A percentile compares a stretch with the other conserved stretches of the same genome.
These are phyloP conservation scores for Ramphastos sulfuratus DNA, from an alignment of 2,113 vertebrate species.

Conservation along the genomic window DNA sequence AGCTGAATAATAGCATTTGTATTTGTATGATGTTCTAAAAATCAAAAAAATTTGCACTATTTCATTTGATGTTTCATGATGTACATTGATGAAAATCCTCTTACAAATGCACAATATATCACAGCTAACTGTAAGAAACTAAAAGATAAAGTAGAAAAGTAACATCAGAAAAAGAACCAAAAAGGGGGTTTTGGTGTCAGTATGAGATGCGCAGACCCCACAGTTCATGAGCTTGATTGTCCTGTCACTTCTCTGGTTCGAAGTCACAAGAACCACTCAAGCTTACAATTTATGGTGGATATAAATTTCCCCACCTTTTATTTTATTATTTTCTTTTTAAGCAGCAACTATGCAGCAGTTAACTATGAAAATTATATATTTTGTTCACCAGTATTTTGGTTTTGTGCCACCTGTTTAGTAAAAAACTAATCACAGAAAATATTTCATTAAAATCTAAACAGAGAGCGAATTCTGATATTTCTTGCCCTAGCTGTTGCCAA, in stretches of 20 bases:
- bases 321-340: neutral
- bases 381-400: neutral
- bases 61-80: conserved; percentile 7
- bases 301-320: neutral
- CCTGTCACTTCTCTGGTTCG: neutral
- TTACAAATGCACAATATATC: neutral
- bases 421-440: neutral
- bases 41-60: neutral
- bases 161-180: neutral
- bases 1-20: conserved; percentile 44
- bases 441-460: conserved; percentile 22
- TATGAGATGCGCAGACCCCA: neutral
- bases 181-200: neutral
- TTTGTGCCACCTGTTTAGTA: neutral
- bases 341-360: neutral
- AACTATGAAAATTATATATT: neutral
- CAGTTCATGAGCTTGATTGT: neutral
- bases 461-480: neutral
- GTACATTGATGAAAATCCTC: neutral
- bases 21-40: conserved; percentile 6
- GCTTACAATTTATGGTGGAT: neutral
- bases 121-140: neutral
- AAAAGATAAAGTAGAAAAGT: neutral
- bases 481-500: neutral
- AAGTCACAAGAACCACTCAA: neutral